Evolutionary conservation across 2,797 vertebrate genomes (phyloP), one percentile per base, ranked within the genome.

Genomic region (Benthosema pterotum): DNA sequence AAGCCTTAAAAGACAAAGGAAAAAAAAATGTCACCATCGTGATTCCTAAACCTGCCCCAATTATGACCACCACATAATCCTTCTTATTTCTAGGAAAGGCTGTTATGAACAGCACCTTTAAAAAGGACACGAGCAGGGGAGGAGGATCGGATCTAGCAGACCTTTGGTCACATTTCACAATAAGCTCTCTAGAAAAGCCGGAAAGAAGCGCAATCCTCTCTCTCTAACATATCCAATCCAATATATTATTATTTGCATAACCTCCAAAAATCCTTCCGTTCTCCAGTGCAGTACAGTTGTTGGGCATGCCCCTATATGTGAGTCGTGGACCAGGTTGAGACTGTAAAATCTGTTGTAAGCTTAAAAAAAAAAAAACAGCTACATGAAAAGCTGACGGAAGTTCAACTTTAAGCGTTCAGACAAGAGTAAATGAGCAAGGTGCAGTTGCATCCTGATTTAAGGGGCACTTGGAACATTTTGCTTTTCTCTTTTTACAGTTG

Each of bases 101-200:
- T 52, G 14, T 13, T n/a, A 62, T 1, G 32, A 38, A 78, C 42
- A 52, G 5, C 14, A 55, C 53, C 38, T 68, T 60, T 56, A 1
- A 46, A 9, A 45, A n/a, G 52, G 51, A 47, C 19, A 7, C 60
- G 32, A 17, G n/a, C 42, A 49, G n/a, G 28, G 53, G 18, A 8
- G 9, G 45, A 52, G 42, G 22, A 56, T n/a, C 48, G 42, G 22
- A 56, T n/a, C 48, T 1, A 25, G 38, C 18, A 64, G 67, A n/a
- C 18, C 65, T 83, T 78, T 77, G 78, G 75, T 72, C 74, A 69
- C 28, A 75, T 66, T 67, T 75, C 19, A 71, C 57, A 74, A 47
- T 42, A 65, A 70, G 38, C 57, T 45, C 53, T 42, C 53, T 25
- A 52, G 68, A 48, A 56, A 43, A 66, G 47, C 5, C 45, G 16